These are phyloP conservation scores for Gonocerus acuteangulatus DNA, from an alignment of 2,888 invertebrate species.

Conservation along the genomic window DNA sequence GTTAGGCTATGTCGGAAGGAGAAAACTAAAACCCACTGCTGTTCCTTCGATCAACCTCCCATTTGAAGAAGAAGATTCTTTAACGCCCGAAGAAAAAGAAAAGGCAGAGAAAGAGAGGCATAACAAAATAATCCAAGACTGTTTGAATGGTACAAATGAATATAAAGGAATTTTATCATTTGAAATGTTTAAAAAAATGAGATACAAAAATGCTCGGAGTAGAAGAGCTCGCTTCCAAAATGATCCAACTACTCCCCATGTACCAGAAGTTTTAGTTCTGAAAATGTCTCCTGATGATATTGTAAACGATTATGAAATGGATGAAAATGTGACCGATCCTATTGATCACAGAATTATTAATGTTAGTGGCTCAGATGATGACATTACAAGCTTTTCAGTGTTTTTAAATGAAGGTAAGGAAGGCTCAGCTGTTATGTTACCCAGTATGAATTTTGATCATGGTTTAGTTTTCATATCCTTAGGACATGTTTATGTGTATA, in stretches of 20 bases:
- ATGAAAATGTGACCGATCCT: too few relatives aligned
- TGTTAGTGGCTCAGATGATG: too few relatives aligned
- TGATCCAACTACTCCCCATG: background rate
- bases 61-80: background rate
- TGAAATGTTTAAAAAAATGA: conserved; percentile 1
- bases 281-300: too few relatives aligned
- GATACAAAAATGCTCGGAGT: background rate
- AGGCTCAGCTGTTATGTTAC: too few relatives aligned
- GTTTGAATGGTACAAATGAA: background rate
- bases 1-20: background rate
- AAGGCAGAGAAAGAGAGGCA: conserved; percentile 1
- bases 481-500: too few relatives aligned
- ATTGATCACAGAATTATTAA: too few relatives aligned
- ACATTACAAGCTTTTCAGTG: too few relatives aligned
- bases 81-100: background rate
- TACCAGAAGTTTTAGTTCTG: too few relatives aligned
- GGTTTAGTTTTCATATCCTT: too few relatives aligned
- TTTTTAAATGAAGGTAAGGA: too few relatives aligned
- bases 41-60: conserved; percentile 6
- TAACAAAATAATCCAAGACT: conserved; percentile 1
- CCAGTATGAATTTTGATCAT: too few relatives aligned
- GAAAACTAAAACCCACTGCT: conserved; percentile 3
- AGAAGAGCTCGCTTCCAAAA: background rate
- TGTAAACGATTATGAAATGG: too few relatives aligned
- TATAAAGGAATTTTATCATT: conserved; percentile 1